phyloP scores from a whole-genome alignment of 2,113 vertebrate species.

The Irena cyanogastra region DNA sequence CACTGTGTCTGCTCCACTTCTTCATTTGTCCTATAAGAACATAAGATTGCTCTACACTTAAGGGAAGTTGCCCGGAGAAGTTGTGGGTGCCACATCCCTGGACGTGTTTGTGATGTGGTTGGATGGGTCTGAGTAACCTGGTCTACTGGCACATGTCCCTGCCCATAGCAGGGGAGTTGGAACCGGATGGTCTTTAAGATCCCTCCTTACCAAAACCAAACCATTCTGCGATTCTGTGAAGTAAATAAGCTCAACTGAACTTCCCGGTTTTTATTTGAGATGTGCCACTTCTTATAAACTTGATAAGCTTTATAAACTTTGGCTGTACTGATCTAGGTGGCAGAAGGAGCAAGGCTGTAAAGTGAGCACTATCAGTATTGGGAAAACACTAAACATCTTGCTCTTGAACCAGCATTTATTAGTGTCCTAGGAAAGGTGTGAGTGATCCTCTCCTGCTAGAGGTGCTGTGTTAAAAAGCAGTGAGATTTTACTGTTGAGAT shows the following conservation, averaged over 20 bases:
- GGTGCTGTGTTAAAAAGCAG: not conserved
- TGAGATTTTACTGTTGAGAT: not conserved
- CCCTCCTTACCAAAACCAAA: not conserved
- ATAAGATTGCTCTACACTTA: not conserved
- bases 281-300: not conserved
- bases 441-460: not conserved
- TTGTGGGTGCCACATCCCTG: not conserved
- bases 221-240: not conserved
- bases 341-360: not conserved
- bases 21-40: not conserved
- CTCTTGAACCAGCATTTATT: not conserved
- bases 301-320: not conserved
- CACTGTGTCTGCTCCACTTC: not conserved
- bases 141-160: not conserved
- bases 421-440: not conserved
- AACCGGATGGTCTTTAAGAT: not conserved
- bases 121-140: not conserved
- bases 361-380: not conserved
- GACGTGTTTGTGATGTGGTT: not conserved
- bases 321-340: not conserved
- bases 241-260: not conserved
- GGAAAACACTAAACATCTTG: not conserved
- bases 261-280: not conserved
- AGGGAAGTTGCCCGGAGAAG: not conserved
- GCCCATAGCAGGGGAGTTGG: fast-evolving